Conservation (phyloP, 2,797 vertebrate genomes). For the Staurois parvus region DNA sequence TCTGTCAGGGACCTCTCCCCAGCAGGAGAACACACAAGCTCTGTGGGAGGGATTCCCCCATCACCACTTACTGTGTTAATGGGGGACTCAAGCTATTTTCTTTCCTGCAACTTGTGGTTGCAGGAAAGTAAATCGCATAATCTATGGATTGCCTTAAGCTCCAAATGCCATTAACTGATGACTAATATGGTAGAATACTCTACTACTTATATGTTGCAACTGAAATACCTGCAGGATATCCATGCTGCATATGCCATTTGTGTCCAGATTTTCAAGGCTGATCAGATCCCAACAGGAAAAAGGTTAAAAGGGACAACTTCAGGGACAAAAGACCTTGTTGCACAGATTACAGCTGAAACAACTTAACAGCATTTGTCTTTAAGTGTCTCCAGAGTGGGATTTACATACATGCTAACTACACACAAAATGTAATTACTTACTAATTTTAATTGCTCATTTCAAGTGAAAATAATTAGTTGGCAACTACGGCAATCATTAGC, state of each 20-base stretch:
- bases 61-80: too few species aligned
- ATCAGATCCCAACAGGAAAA: not conserved
- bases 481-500: slow-evolving; percentile 58
- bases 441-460: slow-evolving; percentile 63
- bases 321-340: slow-evolving; percentile 44
- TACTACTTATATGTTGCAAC: not conserved
- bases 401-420: slow-evolving; percentile 63
- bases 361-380: slow-evolving; percentile 56
- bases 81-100: too few species aligned
- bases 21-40: too few species aligned
- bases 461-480: slow-evolving; percentile 63
- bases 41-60: too few species aligned
- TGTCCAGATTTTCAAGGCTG: not conserved
- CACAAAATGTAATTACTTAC: slow-evolving; percentile 63
- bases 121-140: too few species aligned
- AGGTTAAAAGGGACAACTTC: slow-evolving; percentile 15
- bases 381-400: slow-evolving; percentile 62
- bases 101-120: too few species aligned
- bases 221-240: not conserved
- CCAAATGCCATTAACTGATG: too few species aligned
- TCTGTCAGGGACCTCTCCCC: too few species aligned
- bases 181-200: not conserved
- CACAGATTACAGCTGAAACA: slow-evolving; percentile 46
- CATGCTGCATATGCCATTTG: not conserved
- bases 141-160: too few species aligned